These are phyloP conservation scores for Muricea muricata DNA, from an alignment of 92 coral and sea anemone genomes.

Conservation along the genomic window DNA sequence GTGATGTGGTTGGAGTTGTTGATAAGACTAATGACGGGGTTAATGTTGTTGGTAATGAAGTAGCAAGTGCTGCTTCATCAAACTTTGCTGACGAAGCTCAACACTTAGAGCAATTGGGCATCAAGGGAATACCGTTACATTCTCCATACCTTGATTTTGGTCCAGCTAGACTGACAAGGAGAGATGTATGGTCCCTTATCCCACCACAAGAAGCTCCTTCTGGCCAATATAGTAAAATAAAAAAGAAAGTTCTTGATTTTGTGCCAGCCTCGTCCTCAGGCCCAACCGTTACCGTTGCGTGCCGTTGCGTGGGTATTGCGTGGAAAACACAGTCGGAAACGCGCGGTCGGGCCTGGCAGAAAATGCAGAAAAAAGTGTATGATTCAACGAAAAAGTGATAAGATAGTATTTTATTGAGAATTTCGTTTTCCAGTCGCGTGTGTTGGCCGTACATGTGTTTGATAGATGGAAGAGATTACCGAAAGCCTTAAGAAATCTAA, in stretches of 20 bases:
- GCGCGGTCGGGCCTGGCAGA: too few relatives aligned
- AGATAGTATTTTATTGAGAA: too few relatives aligned
- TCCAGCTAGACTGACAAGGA: slow-evolving; percentile 13
- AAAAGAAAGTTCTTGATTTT: slow-evolving; percentile 33
- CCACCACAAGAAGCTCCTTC: slow-evolving; percentile 44
- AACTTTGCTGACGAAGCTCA: background rate
- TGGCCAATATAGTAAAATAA: slow-evolving; percentile 29
- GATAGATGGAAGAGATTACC: too few relatives aligned
- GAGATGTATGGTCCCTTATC: slow-evolving; percentile 51
- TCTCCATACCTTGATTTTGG: slow-evolving; percentile 18
- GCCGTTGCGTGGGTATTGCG: too few relatives aligned
- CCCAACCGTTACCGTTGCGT: too few relatives aligned
- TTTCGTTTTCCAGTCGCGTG: too few relatives aligned
- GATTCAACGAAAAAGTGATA: too few relatives aligned
- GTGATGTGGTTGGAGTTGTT: background rate
- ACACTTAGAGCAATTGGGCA: background rate
- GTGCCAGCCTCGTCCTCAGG: too few relatives aligned
- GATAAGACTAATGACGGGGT: background rate
- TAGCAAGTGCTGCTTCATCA: background rate
- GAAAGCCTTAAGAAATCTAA: too few relatives aligned
- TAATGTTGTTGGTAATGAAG: background rate
- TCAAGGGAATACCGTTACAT: background rate
- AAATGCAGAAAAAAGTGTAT: too few relatives aligned
- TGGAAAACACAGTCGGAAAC: too few relatives aligned
- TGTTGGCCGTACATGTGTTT: too few relatives aligned